Conservation (phyloP, 2,113 vertebrate species). For the Macquaria australasica region DNA sequence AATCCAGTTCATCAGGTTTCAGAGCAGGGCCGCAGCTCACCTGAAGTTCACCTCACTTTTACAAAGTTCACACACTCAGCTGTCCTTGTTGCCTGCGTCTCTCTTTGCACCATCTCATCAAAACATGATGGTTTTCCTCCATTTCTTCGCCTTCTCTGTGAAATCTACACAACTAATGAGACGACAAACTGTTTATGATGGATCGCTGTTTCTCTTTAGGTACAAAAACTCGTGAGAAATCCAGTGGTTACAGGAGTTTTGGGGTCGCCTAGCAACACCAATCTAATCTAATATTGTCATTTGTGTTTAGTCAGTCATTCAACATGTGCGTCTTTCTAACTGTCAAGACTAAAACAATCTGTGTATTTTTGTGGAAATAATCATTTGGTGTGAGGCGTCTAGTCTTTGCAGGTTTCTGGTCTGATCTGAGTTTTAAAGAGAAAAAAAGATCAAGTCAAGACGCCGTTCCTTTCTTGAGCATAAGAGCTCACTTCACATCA, state of each 20-base stretch:
- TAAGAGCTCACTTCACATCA: not conserved
- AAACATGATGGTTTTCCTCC: not conserved
- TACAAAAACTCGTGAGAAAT: not conserved
- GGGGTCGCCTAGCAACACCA: not conserved
- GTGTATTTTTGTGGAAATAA: constrained; percentile 4
- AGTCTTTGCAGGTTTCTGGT: not conserved
- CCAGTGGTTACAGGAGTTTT: not conserved
- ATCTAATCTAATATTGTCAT: constrained; percentile 7
- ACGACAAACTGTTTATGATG: not conserved
- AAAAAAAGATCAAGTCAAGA: not conserved
- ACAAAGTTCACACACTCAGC: not conserved
- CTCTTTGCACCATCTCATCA: not conserved
- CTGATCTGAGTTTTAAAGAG: constrained; percentile 1
- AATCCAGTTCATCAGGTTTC: not conserved
- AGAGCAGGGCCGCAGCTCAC: not conserved
- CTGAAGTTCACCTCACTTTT: not conserved
- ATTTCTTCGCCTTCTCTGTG: not conserved
- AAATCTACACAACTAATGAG: constrained; percentile 14
- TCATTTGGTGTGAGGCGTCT: not conserved
- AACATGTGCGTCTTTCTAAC: not conserved
- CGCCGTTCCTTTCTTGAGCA: not conserved
- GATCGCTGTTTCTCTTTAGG: constrained; percentile 6
- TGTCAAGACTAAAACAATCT: not conserved
- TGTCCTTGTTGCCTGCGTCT: not conserved
- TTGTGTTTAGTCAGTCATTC: not conserved